These are phyloP conservation scores for Phrynosoma blainvillii DNA, from an alignment of 2,113 vertebrate species.

Conservation along the genomic window DNA sequence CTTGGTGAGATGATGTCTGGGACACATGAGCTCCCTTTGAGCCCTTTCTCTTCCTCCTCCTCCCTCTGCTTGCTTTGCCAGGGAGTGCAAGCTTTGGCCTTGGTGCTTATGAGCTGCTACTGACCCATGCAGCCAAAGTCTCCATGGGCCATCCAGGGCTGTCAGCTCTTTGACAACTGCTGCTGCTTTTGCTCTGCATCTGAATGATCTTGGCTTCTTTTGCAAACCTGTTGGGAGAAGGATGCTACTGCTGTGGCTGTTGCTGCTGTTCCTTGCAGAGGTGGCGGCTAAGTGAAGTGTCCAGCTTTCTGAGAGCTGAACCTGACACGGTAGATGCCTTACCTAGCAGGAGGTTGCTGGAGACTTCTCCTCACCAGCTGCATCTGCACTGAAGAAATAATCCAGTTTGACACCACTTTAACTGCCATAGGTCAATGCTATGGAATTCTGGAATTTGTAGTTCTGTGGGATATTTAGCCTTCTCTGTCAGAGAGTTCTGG, in stretches of 20 bases:
- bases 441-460: no score
- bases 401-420: no score
- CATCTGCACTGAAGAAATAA: no score
- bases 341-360: neutral
- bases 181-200: neutral
- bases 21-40: neutral
- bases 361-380: no score
- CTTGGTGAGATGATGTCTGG: neutral
- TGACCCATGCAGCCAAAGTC: neutral
- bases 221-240: neutral
- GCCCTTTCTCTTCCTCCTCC: no score
- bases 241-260: neutral
- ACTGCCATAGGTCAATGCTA: no score
- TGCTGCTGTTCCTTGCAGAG: neutral
- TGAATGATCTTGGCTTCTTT: neutral
- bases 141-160: neutral
- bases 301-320: neutral
- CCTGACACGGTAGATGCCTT: neutral
- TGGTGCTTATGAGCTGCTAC: neutral
- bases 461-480: no score
- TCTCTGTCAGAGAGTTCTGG: no score
- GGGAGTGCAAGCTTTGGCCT: neutral
- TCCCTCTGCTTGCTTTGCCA: neutral
- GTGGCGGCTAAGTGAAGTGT: neutral
- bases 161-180: constrained; percentile 4